Evolutionary conservation across 1,140 invertebrate genomes (phyloP).

Genomic region (Oppia nitens): DNA sequence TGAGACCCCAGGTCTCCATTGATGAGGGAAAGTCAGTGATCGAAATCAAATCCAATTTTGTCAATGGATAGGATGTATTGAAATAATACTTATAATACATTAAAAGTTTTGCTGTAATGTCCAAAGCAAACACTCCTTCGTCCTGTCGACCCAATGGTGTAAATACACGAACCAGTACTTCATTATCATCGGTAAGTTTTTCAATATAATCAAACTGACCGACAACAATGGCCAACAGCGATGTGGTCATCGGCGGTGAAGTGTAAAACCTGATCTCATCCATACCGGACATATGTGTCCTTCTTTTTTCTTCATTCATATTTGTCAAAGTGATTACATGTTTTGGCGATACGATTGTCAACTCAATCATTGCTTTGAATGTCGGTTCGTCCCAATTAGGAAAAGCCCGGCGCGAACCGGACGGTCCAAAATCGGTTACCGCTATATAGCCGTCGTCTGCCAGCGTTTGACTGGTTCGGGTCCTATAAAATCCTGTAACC

Average conservation of each 20-base stretch:
- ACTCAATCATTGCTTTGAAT: slow-evolving; percentile 82
- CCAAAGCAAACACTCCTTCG: slow-evolving; percentile 75
- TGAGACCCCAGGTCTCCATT: slow-evolving; percentile 88
- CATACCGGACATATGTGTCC: slow-evolving; percentile 25
- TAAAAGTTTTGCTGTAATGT: slow-evolving; percentile 28
- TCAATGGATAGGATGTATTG: slow-evolving; percentile 75
- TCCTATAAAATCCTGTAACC: not conserved
- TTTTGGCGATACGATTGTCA: slow-evolving; percentile 57
- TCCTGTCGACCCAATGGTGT: slow-evolving; percentile 79
- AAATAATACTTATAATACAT: slow-evolving; percentile 22
- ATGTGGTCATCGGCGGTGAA: slow-evolving; percentile 90
- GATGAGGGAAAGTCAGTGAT: slow-evolving; percentile 67
- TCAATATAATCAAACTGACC: slow-evolving; percentile 90
- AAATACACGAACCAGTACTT: slow-evolving; percentile 63
- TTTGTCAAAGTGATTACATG: slow-evolving; percentile 68
- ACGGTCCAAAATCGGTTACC: slow-evolving; percentile 32
- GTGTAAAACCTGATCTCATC: slow-evolving; percentile 56
- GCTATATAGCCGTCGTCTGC: not conserved
- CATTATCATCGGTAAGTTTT: slow-evolving; percentile 50
- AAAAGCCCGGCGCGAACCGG: slow-evolving; percentile 79
- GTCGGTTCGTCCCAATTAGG: slow-evolving; percentile 96
- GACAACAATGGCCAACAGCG: slow-evolving; percentile 74
- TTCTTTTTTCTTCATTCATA: slow-evolving; percentile 41
- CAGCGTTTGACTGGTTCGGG: not conserved
- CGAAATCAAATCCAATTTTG: slow-evolving; percentile 88